Base-by-base conservation (phyloP, 1,140 invertebrate genomes). In the Drosophila bipectinata region DNA sequence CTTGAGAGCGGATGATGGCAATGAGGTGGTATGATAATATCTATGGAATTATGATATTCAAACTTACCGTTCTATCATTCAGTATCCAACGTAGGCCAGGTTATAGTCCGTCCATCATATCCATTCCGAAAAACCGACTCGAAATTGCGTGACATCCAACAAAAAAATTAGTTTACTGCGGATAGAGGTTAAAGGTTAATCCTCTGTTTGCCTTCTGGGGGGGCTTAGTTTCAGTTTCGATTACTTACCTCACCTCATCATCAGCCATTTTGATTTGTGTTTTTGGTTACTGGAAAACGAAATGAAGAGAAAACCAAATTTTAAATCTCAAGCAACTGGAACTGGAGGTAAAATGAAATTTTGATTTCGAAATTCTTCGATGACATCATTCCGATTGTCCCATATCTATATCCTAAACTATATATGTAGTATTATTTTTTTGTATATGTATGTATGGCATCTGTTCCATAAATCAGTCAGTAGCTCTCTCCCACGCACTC, bases 241-340 rank as follows among this genome's bases (percentile, higher is more conserved):
- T 92, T 93, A 95, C 95, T 93, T 93, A 96, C 96, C 96, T 96
- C 94, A 97, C 96, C 94, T 97, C 96, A 94, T 97, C 96, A 94
- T 97, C 96, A 93, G 95, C 96, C 96, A 97, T 97, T 93, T 91
- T 96, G 78, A 91, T 93, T 92, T 91, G 87, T 91, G 87, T 89
- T 91, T 89, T 90, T 67, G 76, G 74, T 90, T 80, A 90, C 90
- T 91, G 82, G 57, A 90, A 82, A 53, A 39, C 57, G 18, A 75
- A 21, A 78, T 12, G 48, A 18, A 71, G 59, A 79, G 44, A 51
- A 49, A 41, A 73, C 45, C 10, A 37, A 37, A 12, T 18, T 7
- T 14, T 44, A 18, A 44, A 8, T 44, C 26, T 72, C 47, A 47
- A 47, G 30, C 45, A 41, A 67, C 64, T 71, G 63, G 61, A 75